These are phyloP conservation scores for Mixornis gularis DNA, from an alignment of 2,113 vertebrate genomes.

Conservation along the genomic window DNA sequence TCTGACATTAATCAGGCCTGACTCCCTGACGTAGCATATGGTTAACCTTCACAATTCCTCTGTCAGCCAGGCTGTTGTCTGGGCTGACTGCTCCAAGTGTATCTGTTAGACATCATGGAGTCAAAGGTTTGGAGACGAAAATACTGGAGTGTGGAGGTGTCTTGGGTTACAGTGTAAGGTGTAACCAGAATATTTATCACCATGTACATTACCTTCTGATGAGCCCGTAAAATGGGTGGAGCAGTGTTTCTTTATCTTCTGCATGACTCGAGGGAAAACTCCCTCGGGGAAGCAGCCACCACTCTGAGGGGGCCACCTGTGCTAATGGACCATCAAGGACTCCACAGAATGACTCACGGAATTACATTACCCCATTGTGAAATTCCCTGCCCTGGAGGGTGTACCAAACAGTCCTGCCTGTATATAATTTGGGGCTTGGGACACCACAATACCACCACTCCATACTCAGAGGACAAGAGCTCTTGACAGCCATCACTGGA, in stretches of 20 bases:
- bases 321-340: background rate
- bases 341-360: background rate
- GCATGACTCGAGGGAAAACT: background rate
- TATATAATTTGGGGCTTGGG: background rate
- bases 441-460: background rate
- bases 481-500: background rate
- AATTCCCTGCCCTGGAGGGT: background rate
- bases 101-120: background rate
- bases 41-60: background rate
- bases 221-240: background rate
- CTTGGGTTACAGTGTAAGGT: background rate
- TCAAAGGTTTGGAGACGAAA: background rate
- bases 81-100: background rate
- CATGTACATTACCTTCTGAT: background rate
- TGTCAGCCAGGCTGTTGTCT: background rate
- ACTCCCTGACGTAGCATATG: background rate
- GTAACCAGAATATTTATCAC: no score
- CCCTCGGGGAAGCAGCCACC: background rate
- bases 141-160: rapidly evolving
- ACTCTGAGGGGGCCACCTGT: background rate
- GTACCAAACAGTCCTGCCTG: background rate
- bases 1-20: slow-evolving; percentile 13
- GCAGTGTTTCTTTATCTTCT: background rate
- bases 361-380: background rate
- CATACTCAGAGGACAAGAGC: background rate